Base-by-base conservation (phyloP, 2,888 invertebrate genomes). In the Morpho achilles region DNA sequence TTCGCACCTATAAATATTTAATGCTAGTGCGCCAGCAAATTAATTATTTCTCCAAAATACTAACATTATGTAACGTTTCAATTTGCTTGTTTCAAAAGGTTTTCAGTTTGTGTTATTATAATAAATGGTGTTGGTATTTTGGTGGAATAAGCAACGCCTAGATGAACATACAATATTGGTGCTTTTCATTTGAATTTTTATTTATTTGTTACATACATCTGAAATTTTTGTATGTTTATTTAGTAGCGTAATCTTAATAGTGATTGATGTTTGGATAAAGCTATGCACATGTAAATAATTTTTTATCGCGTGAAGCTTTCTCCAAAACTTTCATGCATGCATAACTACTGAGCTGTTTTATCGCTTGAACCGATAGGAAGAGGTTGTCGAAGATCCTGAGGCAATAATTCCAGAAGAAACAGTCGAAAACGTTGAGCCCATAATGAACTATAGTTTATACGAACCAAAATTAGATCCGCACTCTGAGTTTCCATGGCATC, bases 51-150 rank as follows among this genome's bases (percentile, higher is more conserved):
- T 82, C 88, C 90, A 89, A 90, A 90, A 90, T 90, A 90, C 90
- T 90, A 88, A 90, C 89, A 83, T 80, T 73, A 71, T 82, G 78
- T 80, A 79, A 84, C 74, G 69, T 69, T 66, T 68, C 65, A 65
- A 72, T 65, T 74, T 67, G 69, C 67, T 73, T 70, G 75, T 77
- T 83, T 72, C 76, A 80, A 79, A 82, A 82, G 82, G 75, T 79
- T 69, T 76, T 53, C 64, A 67, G 73, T 71, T 73, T 70, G 75
- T 79, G 80, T 75, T 75, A 56, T 48, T 70, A 64, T 69, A 70
- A 69, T 80, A 80, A 79, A 83, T 79, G 90, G 90, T 90, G 90
- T 90, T 90, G 89, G 90, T 90, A 90, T 90, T 90, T 90, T 89
- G 90, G 89, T 85, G 88, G 76, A 88, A 82, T 80, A 69, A 69